A percentile compares a stretch with the other conserved stretches of the same genome.
Evolutionary conservation across 2,888 invertebrate species (phyloP).

Genomic region (Thereva unica): DNA sequence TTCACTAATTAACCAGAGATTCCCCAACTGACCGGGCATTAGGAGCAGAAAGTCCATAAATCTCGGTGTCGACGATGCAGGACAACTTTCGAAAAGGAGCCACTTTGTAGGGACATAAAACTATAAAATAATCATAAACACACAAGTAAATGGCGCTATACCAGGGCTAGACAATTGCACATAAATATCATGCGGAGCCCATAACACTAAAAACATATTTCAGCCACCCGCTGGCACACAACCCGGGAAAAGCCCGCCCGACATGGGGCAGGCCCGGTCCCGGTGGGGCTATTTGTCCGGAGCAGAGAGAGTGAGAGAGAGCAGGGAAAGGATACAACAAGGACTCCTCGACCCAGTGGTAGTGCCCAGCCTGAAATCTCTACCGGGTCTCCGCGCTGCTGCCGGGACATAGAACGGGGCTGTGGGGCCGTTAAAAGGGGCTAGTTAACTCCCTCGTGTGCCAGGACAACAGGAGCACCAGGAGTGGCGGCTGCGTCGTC

Average conservation of each 20-base stretch:
- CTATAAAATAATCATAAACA: slow-evolving; percentile 39
- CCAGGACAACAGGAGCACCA: too few relatives aligned
- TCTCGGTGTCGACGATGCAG: slow-evolving; percentile 6
- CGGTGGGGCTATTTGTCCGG: background rate
- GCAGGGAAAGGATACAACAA: background rate
- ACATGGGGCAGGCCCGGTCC: background rate
- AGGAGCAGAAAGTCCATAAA: slow-evolving; percentile 21
- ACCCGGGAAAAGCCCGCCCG: slow-evolving; percentile 6
- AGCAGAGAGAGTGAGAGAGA: slow-evolving; percentile 1
- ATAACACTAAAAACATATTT: slow-evolving; percentile 38
- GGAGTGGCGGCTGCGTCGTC: too few relatives aligned
- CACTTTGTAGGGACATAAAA: slow-evolving; percentile 36
- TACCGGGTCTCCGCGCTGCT: too few relatives aligned
- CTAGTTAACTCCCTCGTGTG: too few relatives aligned
- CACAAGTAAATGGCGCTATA: slow-evolving; percentile 34
- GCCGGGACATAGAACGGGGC: too few relatives aligned
- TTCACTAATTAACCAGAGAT: slow-evolving; percentile 34
- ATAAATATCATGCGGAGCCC: slow-evolving; percentile 36
- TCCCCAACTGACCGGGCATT: slow-evolving; percentile 22
- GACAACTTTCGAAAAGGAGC: slow-evolving; percentile 13
- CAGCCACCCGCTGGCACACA: slow-evolving; percentile 20
- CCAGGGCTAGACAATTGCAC: slow-evolving; percentile 34
- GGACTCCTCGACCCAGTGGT: too few relatives aligned
- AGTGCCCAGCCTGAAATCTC: too few relatives aligned
- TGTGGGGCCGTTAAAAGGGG: too few relatives aligned